phyloP scores from a whole-genome alignment of 2,797 vertebrate species.

The Syngnathus acus region DNA sequence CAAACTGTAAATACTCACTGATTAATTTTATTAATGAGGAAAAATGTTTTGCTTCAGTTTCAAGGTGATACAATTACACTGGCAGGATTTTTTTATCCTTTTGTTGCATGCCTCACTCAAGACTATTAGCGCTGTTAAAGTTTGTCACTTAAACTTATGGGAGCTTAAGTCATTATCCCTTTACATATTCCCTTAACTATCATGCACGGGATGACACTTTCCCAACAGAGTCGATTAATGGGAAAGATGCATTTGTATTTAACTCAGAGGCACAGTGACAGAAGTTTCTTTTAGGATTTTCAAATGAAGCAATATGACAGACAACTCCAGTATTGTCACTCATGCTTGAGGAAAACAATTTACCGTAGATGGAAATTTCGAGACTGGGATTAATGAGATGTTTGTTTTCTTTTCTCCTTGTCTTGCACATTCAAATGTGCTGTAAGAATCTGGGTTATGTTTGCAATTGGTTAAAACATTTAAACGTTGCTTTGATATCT shows the following conservation, averaged over 20 bases:
- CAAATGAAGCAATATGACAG: not conserved
- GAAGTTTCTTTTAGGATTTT: not conserved
- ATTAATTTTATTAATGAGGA: not conserved
- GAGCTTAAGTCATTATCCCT: slow-evolving; percentile 28
- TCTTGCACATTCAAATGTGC: no score
- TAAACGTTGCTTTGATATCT: no score
- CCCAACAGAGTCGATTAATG: slow-evolving; percentile 26
- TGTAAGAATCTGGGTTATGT: not conserved
- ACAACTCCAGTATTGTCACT: not conserved
- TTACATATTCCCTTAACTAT: slow-evolving; percentile 30
- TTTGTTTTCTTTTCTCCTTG: not conserved
- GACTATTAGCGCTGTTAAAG: slow-evolving; percentile 23
- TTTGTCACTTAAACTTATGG: slow-evolving; percentile 20
- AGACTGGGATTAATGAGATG: not conserved
- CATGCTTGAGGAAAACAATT: not conserved
- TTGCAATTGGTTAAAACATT: not conserved
- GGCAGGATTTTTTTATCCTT: slow-evolving; percentile 20
- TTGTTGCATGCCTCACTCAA: slow-evolving; percentile 29
- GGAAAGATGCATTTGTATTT: slow-evolving; percentile 24
- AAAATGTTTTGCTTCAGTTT: no score
- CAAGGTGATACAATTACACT: slow-evolving; percentile 16
- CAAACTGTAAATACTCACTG: not conserved
- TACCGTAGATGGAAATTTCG: not conserved
- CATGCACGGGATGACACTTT: slow-evolving; percentile 31
- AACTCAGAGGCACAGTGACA: slow-evolving; percentile 13